phyloP scores from a whole-genome alignment of 2,113 vertebrate genomes.

The Nesospiza acunhae region DNA sequence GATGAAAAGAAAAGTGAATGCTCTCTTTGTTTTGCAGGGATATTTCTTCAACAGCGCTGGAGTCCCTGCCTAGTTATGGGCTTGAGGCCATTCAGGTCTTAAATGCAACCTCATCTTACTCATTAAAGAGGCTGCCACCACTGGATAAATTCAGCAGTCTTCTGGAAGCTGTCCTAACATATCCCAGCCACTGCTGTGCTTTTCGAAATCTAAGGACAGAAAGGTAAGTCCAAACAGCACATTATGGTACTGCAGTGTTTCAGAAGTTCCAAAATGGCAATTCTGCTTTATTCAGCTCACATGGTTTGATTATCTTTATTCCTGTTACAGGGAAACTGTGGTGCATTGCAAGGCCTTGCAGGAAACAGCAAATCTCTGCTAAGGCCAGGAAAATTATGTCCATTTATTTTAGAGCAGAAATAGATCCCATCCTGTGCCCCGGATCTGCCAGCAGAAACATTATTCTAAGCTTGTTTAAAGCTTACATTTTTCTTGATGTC shows the following conservation, averaged over 20 bases:
- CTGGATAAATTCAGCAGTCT: slow-evolving; percentile 84
- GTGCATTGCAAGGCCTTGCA: background rate
- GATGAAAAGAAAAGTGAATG: background rate
- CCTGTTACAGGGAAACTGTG: background rate
- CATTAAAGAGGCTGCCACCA: slow-evolving; percentile 85
- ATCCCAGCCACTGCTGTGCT: slow-evolving; percentile 94
- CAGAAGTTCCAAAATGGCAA: background rate
- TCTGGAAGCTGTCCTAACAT: slow-evolving; percentile 84
- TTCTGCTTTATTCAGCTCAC: background rate
- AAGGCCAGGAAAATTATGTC: background rate
- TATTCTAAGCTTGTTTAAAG: background rate
- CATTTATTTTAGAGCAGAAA: background rate
- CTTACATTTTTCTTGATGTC: background rate
- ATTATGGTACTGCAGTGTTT: background rate
- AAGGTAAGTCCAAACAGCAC: slow-evolving; percentile 72
- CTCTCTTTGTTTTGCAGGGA: slow-evolving; percentile 76
- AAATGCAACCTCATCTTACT: slow-evolving; percentile 80
- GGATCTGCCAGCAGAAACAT: background rate
- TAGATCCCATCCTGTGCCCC: background rate
- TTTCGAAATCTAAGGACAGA: slow-evolving; percentile 80
- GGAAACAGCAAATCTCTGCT: background rate
- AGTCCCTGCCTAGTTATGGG: slow-evolving; percentile 82
- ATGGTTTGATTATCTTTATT: background rate
- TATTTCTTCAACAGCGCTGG: slow-evolving; percentile 85
- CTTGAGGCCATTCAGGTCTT: slow-evolving; percentile 82